Base-by-base conservation (phyloP, 2,888 invertebrate species). In the Eristalis intricaria region DNA sequence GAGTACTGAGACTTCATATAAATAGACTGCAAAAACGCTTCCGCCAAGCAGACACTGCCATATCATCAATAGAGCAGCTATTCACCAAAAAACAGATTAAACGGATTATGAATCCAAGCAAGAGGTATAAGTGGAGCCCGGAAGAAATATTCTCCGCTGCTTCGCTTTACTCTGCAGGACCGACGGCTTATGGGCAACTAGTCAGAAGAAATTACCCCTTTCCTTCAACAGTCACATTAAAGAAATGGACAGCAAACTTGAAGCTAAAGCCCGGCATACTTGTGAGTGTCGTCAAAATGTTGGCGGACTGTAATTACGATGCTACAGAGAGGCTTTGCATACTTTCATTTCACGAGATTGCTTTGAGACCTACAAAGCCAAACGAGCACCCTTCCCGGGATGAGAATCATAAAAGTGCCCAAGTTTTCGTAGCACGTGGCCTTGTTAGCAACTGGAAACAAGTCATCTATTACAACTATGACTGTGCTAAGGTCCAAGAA, bases 261-360 rank as follows among this genome's bases (percentile, higher is more conserved):
- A 73, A 80, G 35, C 35, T 81, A 0, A 63, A 38, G 11, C 74
- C 81, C 5, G 81, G 81, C 19, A 38, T 81, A 7, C 19, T 81
- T 19, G 7, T 8, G 10, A 56, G 40, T 11, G 23, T 58, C 15
- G 50, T 81, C 1, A 22, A 68, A 5, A 11, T 38, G 35, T 4
- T 80, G 26, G 61, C 80, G 22, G 10, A 10, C 0, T 1, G 4
- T 7, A 56, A 60, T 10, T 68, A 35, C 8, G 32, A 66, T 0
- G 29, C 19, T 0, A 1, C 10, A 2, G 74, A 81, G 8, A 61
- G 69, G 2, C 26, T 81, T n/a, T 81, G 81, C n/a, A 58, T 81
- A 23, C 19, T 81, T 13, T 75, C 74, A 10, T 81, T 81, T 13
- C 81, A 75, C n/a, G 74, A 81, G 22, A 56, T 81, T n/a, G 11